Evolutionary conservation across 1,140 invertebrate genomes (phyloP).

Genomic region (Palaemon carinicauda): DNA sequence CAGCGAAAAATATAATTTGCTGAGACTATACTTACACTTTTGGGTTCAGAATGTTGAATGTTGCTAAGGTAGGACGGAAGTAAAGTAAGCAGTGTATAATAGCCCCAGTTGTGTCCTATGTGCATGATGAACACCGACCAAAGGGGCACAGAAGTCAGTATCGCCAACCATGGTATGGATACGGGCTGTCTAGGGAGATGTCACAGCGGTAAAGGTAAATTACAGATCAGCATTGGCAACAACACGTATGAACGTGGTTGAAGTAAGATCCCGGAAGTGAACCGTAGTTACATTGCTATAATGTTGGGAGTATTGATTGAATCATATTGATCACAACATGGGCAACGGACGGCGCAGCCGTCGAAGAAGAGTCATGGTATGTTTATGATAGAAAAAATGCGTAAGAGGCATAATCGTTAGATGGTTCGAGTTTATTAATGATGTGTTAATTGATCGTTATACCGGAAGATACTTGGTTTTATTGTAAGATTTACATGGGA

Average conservation of each 20-base stretch:
- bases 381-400: no score
- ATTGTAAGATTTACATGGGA: no score
- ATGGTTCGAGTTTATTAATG: no score
- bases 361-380: no score
- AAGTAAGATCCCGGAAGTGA: no score
- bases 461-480: no score
- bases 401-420: no score
- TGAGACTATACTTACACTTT: not conserved
- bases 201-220: not conserved
- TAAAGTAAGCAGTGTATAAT: slow-evolving; percentile 8
- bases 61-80: slow-evolving; percentile 17
- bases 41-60: not conserved
- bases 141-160: not conserved
- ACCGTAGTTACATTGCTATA: no score
- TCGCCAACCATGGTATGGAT: not conserved
- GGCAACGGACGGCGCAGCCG: no score
- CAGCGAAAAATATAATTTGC: not conserved
- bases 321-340: no score
- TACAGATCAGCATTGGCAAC: not conserved
- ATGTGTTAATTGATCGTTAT: no score
- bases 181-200: not conserved
- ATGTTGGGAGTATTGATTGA: no score
- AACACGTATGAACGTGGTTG: not conserved
- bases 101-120: not conserved
- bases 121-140: not conserved